A percentile compares a stretch with the other conserved stretches of the same genome.
These are phyloP conservation scores for Acleris sparsana DNA, from an alignment of 2,888 invertebrate genomes.

Conservation along the genomic window DNA sequence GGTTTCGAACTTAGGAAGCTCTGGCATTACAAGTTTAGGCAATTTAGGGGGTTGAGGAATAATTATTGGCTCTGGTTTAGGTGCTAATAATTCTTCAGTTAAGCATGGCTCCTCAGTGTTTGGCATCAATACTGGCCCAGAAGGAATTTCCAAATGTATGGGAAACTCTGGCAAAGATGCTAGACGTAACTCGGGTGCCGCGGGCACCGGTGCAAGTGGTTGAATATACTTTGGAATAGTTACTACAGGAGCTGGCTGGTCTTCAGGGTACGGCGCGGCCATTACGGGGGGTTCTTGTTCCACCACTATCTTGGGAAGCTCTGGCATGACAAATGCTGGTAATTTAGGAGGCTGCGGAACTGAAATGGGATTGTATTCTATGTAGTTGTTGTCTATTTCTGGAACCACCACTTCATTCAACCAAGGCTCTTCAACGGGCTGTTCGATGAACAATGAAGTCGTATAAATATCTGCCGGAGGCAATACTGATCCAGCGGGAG, in stretches of 20 bases:
- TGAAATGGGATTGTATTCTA: slow-evolving; percentile 21
- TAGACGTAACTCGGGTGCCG: slow-evolving; percentile 14
- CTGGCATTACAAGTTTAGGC: slow-evolving; percentile 13
- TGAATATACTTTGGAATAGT: background rate
- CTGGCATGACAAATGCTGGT: slow-evolving; percentile 9
- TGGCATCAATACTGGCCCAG: background rate
- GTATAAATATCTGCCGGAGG: background rate
- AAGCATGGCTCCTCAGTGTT: slow-evolving; percentile 12
- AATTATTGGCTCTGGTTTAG: slow-evolving; percentile 4
- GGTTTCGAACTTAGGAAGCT: slow-evolving; percentile 8
- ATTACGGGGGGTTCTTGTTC: background rate
- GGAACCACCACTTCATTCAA: background rate
- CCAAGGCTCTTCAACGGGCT: background rate
- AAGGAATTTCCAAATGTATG: background rate
- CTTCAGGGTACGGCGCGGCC: background rate
- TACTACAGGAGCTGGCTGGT: slow-evolving; percentile 3
- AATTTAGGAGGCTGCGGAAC: slow-evolving; percentile 20
- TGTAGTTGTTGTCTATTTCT: slow-evolving; percentile 3
- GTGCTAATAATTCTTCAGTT: slow-evolving; percentile 14
- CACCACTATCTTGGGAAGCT: background rate
- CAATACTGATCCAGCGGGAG: background rate
- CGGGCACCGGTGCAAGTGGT: slow-evolving; percentile 10
- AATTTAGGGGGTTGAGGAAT: slow-evolving; percentile 22
- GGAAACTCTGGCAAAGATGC: background rate
- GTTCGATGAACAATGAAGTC: background rate